Percentiles rank a stretch among this genome's conserved stretches.
Evolutionary conservation across 2,888 invertebrate genomes (phyloP).

Genomic region (Ptilodon capucinus): DNA sequence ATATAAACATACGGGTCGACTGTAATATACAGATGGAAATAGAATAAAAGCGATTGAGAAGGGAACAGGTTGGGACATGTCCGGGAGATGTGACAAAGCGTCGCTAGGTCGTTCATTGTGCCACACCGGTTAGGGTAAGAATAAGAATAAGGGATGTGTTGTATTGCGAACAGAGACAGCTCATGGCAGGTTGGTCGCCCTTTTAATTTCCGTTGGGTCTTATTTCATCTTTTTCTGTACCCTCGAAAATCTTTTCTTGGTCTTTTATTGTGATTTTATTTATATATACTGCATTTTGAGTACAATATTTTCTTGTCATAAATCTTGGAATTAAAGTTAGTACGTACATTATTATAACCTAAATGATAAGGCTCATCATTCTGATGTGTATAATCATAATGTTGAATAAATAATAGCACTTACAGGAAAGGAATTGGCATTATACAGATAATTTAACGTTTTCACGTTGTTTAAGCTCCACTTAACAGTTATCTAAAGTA

Average conservation of each 20-base stretch:
- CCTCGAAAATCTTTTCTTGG: not conserved
- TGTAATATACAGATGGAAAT: no score
- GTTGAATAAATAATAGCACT: slow-evolving; percentile 1
- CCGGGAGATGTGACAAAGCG: slow-evolving; percentile 20
- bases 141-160: slow-evolving; percentile 39
- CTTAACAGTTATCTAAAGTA: slow-evolving; percentile 14
- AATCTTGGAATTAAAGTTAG: no score
- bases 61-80: slow-evolving; percentile 35
- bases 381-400: not conserved
- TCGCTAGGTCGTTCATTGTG: slow-evolving; percentile 31
- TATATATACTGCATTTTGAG: not conserved
- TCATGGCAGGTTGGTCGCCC: slow-evolving; percentile 42
- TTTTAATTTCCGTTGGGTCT: slow-evolving; percentile 38
- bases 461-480: slow-evolving; percentile 2
- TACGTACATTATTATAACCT: no score
- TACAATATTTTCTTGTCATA: not conserved
- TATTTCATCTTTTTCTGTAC: slow-evolving; percentile 27
- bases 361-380: no score
- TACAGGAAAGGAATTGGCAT: slow-evolving; percentile 3
- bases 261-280: not conserved
- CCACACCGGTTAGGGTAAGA: slow-evolving; percentile 36
- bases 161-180: slow-evolving; percentile 27
- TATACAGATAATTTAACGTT: slow-evolving; percentile 5
- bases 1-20: not conserved
- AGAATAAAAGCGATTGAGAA: not conserved